Percentiles rank a stretch among this genome's conserved stretches.
Conservation (phyloP, 2,888 invertebrate genomes). For the Parnassius smintheus region DNA sequence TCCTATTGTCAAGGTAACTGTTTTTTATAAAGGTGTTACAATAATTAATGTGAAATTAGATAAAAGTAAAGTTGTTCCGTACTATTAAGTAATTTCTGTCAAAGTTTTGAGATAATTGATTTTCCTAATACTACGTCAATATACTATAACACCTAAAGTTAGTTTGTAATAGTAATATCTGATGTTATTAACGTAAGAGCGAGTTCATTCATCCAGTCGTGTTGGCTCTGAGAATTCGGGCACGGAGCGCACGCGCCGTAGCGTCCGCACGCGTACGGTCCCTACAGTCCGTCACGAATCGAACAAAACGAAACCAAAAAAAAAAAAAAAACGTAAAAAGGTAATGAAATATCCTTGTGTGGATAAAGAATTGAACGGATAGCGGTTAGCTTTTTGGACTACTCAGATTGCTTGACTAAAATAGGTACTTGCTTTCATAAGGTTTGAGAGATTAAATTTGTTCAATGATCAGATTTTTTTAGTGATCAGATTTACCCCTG, state of each 20-base stretch:
- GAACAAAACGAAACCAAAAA: neutral
- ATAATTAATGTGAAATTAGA: too few species aligned
- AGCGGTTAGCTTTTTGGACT: neutral
- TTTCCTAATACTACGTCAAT: too few species aligned
- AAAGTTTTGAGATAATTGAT: too few species aligned
- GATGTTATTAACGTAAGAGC: slow-evolving; percentile 12
- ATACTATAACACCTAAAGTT: too few species aligned
- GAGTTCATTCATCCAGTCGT: slow-evolving; percentile 32
- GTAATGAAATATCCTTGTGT: neutral
- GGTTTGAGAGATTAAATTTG: too few species aligned
- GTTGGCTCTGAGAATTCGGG: slow-evolving; percentile 41
- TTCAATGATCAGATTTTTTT: too few species aligned
- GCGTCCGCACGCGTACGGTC: slow-evolving; percentile 27
- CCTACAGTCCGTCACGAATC: slow-evolving; percentile 31
- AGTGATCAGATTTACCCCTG: too few species aligned
- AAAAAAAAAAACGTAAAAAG: slow-evolving; percentile 6
- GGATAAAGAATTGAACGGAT: slow-evolving; percentile 1
- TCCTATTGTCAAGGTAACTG: too few species aligned
- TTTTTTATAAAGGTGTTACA: too few species aligned
- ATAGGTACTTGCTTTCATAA: neutral
- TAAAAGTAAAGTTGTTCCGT: too few species aligned
- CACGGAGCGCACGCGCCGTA: slow-evolving; percentile 37
- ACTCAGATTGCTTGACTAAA: neutral
- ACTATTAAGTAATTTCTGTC: too few species aligned
- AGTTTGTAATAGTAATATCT: neutral